Conservation (phyloP, 2,888 invertebrate genomes). For the Tiphia femorata region DNA sequence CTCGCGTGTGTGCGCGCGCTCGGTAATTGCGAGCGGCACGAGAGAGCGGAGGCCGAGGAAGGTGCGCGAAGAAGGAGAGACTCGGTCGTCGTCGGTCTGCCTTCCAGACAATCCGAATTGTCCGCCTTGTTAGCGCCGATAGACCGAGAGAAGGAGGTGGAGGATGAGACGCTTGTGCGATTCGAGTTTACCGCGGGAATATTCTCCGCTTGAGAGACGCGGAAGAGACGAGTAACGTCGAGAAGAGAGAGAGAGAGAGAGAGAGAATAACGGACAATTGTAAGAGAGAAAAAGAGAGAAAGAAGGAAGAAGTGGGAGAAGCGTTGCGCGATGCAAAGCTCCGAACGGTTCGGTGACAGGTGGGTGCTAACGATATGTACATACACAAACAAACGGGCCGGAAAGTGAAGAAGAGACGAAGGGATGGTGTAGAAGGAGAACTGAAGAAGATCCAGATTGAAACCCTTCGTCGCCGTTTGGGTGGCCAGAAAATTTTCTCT, state of each 20-base stretch:
- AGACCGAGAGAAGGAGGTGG: conserved; percentile 34
- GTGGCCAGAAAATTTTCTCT: conserved; percentile 1
- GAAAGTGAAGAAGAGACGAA: conserved; percentile 9
- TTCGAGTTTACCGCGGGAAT: conserved; percentile 22
- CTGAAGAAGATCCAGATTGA: conserved; percentile 29
- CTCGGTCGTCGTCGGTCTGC: conserved; percentile 15
- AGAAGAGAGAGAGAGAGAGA: neutral
- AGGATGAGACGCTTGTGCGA: conserved; percentile 7
- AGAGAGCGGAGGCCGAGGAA: neutral
- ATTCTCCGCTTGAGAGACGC: neutral
- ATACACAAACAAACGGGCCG: conserved; percentile 45
- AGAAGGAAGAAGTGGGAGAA: neutral
- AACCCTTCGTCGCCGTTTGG: conserved; percentile 27
- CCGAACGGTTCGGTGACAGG: conserved; percentile 40
- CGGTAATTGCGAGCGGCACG: conserved; percentile 39
- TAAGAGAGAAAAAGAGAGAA: neutral
- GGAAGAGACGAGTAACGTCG: neutral
- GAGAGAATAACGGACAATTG: neutral
- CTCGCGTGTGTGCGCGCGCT: conserved; percentile 16
- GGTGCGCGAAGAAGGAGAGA: conserved; percentile 4
- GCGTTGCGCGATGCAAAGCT: conserved; percentile 1
- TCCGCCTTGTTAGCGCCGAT: conserved; percentile 54
- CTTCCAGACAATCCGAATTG: conserved; percentile 50
- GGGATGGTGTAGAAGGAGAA: conserved; percentile 16
- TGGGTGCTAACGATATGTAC: conserved; percentile 57